Evolutionary conservation across 2,797 vertebrate genomes (phyloP).

Genomic region (Pseudopleuronectes americanus): DNA sequence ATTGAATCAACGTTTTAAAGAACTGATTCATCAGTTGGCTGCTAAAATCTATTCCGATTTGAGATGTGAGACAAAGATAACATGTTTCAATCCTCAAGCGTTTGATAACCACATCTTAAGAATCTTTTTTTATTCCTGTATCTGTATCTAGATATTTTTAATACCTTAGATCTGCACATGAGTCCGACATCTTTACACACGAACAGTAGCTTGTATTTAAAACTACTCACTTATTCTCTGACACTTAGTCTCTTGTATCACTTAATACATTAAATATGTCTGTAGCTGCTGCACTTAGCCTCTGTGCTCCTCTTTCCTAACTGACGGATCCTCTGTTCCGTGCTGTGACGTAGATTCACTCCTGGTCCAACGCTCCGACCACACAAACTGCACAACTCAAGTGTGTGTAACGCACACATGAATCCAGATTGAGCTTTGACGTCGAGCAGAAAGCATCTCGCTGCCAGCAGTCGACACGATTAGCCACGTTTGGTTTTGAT

Average conservation of each 20-base stretch:
- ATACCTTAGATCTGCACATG: too few species aligned
- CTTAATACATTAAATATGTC: constrained; percentile 7
- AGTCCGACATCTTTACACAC: too few species aligned
- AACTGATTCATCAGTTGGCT: too few species aligned
- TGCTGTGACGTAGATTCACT: constrained; percentile 5
- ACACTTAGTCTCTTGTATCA: constrained; percentile 1
- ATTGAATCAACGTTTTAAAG: too few species aligned
- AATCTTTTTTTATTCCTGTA: too few species aligned
- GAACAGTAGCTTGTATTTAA: too few species aligned
- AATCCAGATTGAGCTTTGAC: constrained; percentile 66
- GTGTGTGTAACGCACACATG: background rate
- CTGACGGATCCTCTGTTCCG: constrained; percentile 14
- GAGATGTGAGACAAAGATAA: too few species aligned
- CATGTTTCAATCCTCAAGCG: too few species aligned
- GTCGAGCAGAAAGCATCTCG: constrained; percentile 34
- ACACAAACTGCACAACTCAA: background rate
- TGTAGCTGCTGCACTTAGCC: background rate
- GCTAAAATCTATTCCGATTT: too few species aligned
- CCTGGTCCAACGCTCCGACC: background rate
- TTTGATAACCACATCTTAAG: too few species aligned
- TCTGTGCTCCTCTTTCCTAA: background rate
- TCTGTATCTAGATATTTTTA: too few species aligned
- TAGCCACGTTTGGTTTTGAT: constrained; percentile 59
- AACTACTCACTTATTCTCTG: too few species aligned
- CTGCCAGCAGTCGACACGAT: constrained; percentile 67